phyloP scores from a whole-genome alignment of 2,888 invertebrate genomes.

The Acleris laterana region DNA sequence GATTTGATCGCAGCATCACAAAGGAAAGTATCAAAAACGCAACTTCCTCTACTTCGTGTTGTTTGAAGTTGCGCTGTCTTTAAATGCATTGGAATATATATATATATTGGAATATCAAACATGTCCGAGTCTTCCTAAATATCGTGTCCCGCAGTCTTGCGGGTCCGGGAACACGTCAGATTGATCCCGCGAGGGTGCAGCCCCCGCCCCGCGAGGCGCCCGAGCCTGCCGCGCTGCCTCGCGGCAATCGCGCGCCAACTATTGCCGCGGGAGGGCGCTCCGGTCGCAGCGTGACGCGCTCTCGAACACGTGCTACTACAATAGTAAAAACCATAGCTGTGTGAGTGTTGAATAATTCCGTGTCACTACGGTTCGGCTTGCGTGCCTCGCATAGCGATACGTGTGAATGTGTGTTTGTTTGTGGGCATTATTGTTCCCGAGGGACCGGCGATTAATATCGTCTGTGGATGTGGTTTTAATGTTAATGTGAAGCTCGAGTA shows the following conservation, averaged over 20 bases:
- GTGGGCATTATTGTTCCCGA: constrained; percentile 68
- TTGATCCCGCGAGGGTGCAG: constrained; percentile 73
- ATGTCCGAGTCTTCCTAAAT: constrained; percentile 48
- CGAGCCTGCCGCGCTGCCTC: constrained; percentile 48
- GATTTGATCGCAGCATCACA: too few species aligned
- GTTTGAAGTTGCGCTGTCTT: too few species aligned
- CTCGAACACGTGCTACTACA: constrained; percentile 63
- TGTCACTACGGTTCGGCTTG: constrained; percentile 65
- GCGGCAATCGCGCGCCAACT: constrained; percentile 80
- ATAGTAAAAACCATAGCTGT: constrained; percentile 57
- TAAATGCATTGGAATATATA: too few species aligned
- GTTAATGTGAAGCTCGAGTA: constrained; percentile 49
- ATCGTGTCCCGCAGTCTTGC: constrained; percentile 49
- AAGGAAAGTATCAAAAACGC: too few species aligned
- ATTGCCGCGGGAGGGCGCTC: constrained; percentile 78
- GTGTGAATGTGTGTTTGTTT: constrained; percentile 75
- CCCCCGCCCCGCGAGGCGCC: constrained; percentile 63
- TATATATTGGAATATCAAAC: too few species aligned
- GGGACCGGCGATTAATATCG: constrained; percentile 69
- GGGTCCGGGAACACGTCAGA: constrained; percentile 40
- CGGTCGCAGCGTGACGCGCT: constrained; percentile 56
- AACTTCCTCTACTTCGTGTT: too few species aligned
- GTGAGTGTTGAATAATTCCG: constrained; percentile 76
- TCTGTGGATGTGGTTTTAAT: constrained; percentile 58
- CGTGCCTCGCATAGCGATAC: constrained; percentile 74